Percentiles rank a stretch among this genome's conserved stretches.
These are phyloP conservation scores for Petroica traversi DNA, from an alignment of 2,113 vertebrate genomes.

Conservation along the genomic window DNA sequence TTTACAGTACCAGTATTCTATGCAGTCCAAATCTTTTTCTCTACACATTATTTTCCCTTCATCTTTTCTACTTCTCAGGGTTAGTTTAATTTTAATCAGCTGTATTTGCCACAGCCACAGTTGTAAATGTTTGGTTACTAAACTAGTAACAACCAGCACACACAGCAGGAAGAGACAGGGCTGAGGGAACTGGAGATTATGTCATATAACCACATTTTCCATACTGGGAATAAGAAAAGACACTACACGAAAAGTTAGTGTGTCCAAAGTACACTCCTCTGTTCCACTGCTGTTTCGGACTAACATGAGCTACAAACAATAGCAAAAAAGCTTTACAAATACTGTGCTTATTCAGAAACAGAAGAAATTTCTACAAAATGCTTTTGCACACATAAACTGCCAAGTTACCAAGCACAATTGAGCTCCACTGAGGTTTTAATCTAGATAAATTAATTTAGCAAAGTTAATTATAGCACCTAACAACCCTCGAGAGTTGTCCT, in stretches of 20 bases:
- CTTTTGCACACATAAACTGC: background rate
- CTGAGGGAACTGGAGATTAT: background rate
- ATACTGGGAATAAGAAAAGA: background rate
- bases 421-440: background rate
- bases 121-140: background rate
- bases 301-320: fast-evolving
- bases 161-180: background rate
- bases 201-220: background rate
- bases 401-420: background rate
- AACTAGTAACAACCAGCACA: background rate
- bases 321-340: background rate
- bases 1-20: background rate
- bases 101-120: background rate
- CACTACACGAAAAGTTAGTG: background rate
- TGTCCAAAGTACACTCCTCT: background rate
- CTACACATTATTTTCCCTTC: background rate
- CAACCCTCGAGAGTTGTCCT: background rate
- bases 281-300: background rate
- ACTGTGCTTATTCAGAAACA: background rate
- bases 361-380: background rate
- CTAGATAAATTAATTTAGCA: background rate
- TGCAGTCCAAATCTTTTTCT: background rate
- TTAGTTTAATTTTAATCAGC: background rate
- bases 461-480: background rate
- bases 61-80: background rate